phyloP scores from a whole-genome alignment of 2,113 vertebrate species.

The Sarotherodon lohbergeri region DNA sequence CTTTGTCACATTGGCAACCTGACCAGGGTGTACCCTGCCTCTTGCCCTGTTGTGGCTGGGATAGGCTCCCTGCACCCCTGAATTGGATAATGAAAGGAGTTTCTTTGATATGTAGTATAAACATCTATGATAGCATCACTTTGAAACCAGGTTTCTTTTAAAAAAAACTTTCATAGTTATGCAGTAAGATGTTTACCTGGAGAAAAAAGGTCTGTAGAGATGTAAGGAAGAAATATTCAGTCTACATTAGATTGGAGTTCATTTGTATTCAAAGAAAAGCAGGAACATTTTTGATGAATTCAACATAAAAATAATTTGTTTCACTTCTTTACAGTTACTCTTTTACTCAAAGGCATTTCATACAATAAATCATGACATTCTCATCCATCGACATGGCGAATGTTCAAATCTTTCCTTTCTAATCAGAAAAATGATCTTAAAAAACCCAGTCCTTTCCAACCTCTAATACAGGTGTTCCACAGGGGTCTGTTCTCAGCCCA shows the following conservation, averaged over 20 bases:
- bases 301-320: not conserved
- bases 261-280: not conserved
- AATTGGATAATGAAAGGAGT: not conserved
- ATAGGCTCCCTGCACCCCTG: not conserved
- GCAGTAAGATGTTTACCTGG: not conserved
- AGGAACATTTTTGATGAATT: not conserved
- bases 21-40: not conserved
- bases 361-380: not conserved
- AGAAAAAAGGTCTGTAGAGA: not conserved
- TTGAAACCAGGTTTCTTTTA: not conserved
- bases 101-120: not conserved
- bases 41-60: not conserved
- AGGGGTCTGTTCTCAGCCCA: not conserved
- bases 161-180: not conserved
- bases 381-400: not conserved
- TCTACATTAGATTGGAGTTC: not conserved
- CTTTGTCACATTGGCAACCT: not conserved
- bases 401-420: not conserved
- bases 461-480: not conserved
- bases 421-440: not conserved
- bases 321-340: not conserved
- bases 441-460: not conserved
- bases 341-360: not conserved
- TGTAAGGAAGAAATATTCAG: not conserved
- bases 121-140: not conserved